These are phyloP conservation scores for Gerris lacustris DNA, from an alignment of 2,888 invertebrate genomes.

Conservation along the genomic window DNA sequence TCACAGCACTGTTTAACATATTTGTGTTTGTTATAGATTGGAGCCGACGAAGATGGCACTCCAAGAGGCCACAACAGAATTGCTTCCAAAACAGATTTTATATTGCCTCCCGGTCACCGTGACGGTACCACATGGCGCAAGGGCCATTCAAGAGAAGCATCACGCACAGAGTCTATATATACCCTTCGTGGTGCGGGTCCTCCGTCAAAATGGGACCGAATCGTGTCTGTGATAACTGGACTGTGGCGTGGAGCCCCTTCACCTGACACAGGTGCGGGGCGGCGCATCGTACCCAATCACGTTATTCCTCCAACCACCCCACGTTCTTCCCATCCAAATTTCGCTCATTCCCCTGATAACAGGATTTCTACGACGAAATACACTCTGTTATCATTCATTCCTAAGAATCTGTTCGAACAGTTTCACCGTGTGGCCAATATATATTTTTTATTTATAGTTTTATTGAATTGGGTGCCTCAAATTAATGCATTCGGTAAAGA, in stretches of 20 bases:
- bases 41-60: constrained; percentile 18
- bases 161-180: constrained; percentile 79
- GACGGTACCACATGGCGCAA: constrained; percentile 48
- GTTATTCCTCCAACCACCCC: constrained; percentile 69
- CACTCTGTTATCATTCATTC: constrained; percentile 82
- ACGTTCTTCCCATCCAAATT: constrained; percentile 69
- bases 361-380: constrained; percentile 89
- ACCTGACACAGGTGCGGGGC: constrained; percentile 44
- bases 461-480: constrained; percentile 89
- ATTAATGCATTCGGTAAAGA: constrained; percentile 93
- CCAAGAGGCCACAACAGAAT: constrained; percentile 58
- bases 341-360: constrained; percentile 60
- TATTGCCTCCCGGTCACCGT: constrained; percentile 73
- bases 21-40: constrained; percentile 18
- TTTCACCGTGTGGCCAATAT: constrained; percentile 95
- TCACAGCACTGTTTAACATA: too few species aligned
- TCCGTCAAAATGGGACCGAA: constrained; percentile 58
- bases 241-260: constrained; percentile 38
- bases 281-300: constrained; percentile 62
- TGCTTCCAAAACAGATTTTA: constrained; percentile 78
- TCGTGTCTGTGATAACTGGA: constrained; percentile 49
- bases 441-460: constrained; percentile 92
- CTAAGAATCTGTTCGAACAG: constrained; percentile 91
- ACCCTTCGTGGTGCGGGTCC: constrained; percentile 64
- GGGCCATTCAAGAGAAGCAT: constrained; percentile 75